A percentile compares a stretch with the other conserved stretches of the same genome.
phyloP scores from a whole-genome alignment of 2,113 vertebrate species.

The Oncorhynchus tshawytscha region DNA sequence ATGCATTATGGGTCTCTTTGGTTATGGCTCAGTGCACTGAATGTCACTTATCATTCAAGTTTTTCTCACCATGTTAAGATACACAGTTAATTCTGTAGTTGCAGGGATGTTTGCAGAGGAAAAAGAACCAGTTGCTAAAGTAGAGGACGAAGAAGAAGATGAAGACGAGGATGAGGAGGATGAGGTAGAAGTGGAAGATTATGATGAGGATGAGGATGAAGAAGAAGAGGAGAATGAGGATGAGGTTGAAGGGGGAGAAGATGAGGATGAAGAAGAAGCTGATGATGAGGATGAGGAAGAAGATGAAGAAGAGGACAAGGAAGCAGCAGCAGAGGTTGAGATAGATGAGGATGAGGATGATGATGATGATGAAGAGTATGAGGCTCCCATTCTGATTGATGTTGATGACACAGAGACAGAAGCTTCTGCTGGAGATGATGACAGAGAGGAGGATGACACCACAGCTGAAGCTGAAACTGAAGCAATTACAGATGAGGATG shows the following conservation, averaged over 20 bases:
- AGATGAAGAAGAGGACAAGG: constrained; percentile 7
- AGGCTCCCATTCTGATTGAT: too few relatives aligned
- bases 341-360: background rate
- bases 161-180: background rate
- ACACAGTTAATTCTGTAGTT: background rate
- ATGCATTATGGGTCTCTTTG: background rate
- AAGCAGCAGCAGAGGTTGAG: background rate
- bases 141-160: background rate
- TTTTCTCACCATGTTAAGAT: background rate
- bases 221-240: constrained; percentile 2
- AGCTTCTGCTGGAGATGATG: background rate
- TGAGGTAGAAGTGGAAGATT: constrained; percentile 1
- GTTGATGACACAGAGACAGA: background rate
- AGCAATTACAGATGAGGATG: background rate
- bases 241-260: background rate
- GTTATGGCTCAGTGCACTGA: background rate
- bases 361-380: background rate
- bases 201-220: background rate
- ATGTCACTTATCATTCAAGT: background rate
- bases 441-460: background rate
- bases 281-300: background rate
- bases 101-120: constrained; percentile 57
- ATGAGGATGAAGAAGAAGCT: background rate
- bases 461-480: background rate
- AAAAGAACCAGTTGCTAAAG: constrained; percentile 24